These are phyloP conservation scores for Pseudomugil tenellus DNA, from an alignment of 2,797 vertebrate genomes.

Conservation along the genomic window DNA sequence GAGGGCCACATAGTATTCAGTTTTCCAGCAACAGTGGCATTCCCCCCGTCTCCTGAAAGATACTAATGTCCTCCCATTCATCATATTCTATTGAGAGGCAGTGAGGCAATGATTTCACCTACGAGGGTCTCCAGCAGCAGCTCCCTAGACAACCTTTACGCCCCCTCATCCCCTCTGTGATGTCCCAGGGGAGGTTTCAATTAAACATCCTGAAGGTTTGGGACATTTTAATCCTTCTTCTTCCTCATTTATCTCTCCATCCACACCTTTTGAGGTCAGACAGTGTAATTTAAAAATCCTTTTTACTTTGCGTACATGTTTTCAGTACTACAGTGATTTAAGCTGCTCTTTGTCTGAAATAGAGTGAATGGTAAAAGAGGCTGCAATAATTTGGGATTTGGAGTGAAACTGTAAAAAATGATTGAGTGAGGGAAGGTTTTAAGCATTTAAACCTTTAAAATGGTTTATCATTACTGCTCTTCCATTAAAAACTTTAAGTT, in stretches of 20 bases:
- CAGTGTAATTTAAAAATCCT: conserved; percentile 63
- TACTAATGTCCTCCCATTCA: conserved; percentile 72
- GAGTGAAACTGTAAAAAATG: background rate
- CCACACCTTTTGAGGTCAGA: conserved; percentile 69
- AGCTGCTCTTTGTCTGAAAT: conserved; percentile 43
- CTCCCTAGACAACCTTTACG: conserved; percentile 58
- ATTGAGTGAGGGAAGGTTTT: background rate
- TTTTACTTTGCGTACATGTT: conserved; percentile 57
- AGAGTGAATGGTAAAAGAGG: conserved; percentile 11
- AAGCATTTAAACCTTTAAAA: background rate
- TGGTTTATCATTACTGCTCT: too few relatives aligned
- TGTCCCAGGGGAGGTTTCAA: conserved; percentile 80
- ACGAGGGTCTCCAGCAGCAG: conserved; percentile 68
- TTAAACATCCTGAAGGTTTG: conserved; percentile 76
- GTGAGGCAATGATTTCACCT: conserved; percentile 77
- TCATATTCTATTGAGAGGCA: conserved; percentile 76
- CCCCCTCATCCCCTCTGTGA: conserved; percentile 45
- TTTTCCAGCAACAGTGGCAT: conserved; percentile 48
- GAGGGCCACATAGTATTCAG: conserved; percentile 54
- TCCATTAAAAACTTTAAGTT: too few relatives aligned
- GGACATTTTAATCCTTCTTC: conserved; percentile 80
- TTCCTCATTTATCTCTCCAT: conserved; percentile 75
- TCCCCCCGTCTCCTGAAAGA: conserved; percentile 65
- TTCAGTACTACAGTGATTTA: conserved; percentile 64
- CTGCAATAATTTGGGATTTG: background rate